phyloP scores from a whole-genome alignment of 2,113 vertebrate genomes.

The Fregata magnificens region DNA sequence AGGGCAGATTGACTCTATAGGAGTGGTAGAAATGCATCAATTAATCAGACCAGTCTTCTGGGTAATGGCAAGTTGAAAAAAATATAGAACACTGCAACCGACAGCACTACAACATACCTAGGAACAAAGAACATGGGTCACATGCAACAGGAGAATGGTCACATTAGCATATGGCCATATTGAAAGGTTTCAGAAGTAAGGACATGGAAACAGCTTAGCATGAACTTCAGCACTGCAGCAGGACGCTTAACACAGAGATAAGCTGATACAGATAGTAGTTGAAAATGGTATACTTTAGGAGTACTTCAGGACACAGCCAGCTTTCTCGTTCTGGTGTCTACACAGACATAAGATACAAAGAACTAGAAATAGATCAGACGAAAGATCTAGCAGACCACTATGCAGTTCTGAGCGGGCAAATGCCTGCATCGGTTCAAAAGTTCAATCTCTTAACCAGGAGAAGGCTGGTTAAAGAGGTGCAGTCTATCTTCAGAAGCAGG shows the following conservation, averaged over 20 bases:
- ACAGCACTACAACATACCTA: accelerated
- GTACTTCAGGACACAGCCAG: neutral
- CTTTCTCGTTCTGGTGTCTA: neutral
- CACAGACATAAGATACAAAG: neutral
- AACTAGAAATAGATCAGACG: neutral
- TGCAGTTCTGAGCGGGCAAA: neutral
- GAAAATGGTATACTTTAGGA: neutral
- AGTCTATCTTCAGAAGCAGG: neutral
- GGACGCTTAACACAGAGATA: neutral
- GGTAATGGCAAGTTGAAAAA: neutral
- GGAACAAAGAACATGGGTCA: neutral
- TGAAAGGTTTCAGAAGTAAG: neutral
- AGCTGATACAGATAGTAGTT: neutral
- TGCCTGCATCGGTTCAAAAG: neutral
- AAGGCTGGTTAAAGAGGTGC: neutral
- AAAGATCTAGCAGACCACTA: neutral
- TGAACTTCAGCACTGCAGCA: neutral
- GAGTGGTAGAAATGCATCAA: neutral
- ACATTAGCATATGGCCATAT: accelerated
- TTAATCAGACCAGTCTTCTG: neutral
- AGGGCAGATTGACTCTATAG: neutral
- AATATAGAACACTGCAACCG: neutral
- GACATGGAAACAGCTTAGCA: neutral
- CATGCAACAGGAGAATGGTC: neutral
- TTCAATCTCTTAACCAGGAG: neutral